These are phyloP conservation scores for Bilobella aurantiaca DNA, from an alignment of 1,140 invertebrate species.

Conservation along the genomic window DNA sequence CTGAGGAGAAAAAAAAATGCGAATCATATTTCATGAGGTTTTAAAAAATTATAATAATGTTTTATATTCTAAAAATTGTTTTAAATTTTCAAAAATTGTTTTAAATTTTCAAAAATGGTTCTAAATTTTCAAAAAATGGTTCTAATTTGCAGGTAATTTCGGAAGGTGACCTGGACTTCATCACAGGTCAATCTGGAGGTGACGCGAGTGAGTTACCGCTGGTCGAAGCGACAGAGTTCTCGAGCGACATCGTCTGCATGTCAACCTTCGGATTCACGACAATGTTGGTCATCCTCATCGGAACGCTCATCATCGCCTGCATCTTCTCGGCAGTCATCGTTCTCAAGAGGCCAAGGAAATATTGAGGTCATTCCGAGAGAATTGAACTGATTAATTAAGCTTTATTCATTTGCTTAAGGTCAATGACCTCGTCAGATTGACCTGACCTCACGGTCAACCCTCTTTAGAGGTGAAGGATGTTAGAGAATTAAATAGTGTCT, in stretches of 20 bases:
- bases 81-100: no score
- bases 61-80: no score
- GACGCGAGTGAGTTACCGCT: slow-evolving; percentile 22
- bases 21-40: no score
- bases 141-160: no score
- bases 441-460: not conserved
- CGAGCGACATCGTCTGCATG: slow-evolving; percentile 33
- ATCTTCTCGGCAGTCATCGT: slow-evolving; percentile 29
- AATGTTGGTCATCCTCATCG: slow-evolving; percentile 31
- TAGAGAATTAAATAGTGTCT: no score
- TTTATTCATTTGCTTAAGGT: not conserved
- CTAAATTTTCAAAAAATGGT: no score
- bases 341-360: slow-evolving; percentile 33
- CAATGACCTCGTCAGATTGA: not conserved
- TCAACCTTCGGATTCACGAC: slow-evolving; percentile 32
- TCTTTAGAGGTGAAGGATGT: no score
- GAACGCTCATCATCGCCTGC: slow-evolving; percentile 29
- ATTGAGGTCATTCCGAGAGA: not conserved
- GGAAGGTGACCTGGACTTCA: slow-evolving; percentile 26
- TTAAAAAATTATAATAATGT: no score
- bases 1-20: no score
- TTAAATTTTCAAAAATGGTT: no score
- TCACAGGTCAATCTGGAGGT: slow-evolving; percentile 1
- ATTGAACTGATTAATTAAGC: slow-evolving; percentile 6
- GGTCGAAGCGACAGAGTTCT: slow-evolving; percentile 17